These are phyloP conservation scores for Megathymus violae DNA, from an alignment of 1,140 invertebrate species.

Conservation along the genomic window DNA sequence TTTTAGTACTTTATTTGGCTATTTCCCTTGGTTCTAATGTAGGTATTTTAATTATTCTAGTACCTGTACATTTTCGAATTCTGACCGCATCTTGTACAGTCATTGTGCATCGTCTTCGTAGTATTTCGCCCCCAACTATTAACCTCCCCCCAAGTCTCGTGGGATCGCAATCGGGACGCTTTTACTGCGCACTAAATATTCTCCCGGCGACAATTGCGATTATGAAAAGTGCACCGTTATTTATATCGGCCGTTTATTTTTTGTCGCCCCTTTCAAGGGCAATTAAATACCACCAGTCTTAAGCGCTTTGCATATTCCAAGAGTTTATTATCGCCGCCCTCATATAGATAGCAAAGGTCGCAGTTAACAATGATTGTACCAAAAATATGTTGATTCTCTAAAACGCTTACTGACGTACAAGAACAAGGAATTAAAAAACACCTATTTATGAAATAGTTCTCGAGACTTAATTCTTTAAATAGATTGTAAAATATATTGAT, in stretches of 20 bases:
- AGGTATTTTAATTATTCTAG: no score
- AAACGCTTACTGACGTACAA: no score
- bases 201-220: conserved; percentile 83
- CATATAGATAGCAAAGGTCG: conserved; percentile 76
- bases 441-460: no score
- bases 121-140: conserved; percentile 59
- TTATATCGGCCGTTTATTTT: conserved; percentile 80
- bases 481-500: no score
- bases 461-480: no score
- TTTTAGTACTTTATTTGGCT: no score
- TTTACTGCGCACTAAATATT: conserved; percentile 83
- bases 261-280: conserved; percentile 82
- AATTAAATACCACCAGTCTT: conserved; percentile 82
- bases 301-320: conserved; percentile 79
- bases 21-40: no score
- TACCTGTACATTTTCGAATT: conserved; percentile 18
- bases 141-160: conserved; percentile 51
- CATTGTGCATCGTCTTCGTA: conserved; percentile 8
- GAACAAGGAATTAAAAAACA: no score
- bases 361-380: conserved; percentile 29
- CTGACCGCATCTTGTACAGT: conserved; percentile 6
- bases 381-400: conserved; percentile 38
- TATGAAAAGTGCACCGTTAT: conserved; percentile 83
- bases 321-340: conserved; percentile 62
- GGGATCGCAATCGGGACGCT: conserved; percentile 61